Evolutionary conservation across 1,140 invertebrate species (phyloP).

Genomic region (Diachasmimorpha longicaudata): DNA sequence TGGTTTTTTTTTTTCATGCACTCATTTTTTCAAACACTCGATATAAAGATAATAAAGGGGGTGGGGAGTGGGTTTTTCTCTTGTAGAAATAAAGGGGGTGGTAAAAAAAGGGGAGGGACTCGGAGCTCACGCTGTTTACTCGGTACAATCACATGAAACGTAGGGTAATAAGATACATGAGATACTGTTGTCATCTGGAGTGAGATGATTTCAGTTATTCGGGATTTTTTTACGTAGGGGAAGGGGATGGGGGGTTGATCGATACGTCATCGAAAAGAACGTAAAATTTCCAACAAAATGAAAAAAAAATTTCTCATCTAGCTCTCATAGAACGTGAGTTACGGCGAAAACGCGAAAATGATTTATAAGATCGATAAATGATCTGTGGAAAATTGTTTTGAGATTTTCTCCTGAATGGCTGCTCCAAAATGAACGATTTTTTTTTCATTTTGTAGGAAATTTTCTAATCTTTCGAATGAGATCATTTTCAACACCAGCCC

Average conservation of each 20-base stretch:
- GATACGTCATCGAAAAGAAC: not conserved
- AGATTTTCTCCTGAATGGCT: not conserved
- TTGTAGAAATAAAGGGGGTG: not conserved
- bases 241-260: too few species aligned
- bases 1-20: constrained; percentile 2
- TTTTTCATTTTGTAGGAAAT: not conserved
- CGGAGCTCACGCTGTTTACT: constrained; percentile 1
- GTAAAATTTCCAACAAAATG: not conserved
- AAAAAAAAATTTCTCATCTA: not conserved
- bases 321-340: not conserved
- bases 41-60: constrained; percentile 27
- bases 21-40: constrained; percentile 9
- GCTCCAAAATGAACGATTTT: not conserved
- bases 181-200: not conserved
- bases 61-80: not conserved
- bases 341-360: not conserved
- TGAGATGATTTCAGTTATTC: not conserved
- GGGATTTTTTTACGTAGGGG: not conserved
- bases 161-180: not conserved
- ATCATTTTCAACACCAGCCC: too few species aligned
- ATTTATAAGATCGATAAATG: not conserved
- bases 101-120: not conserved
- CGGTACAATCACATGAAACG: constrained; percentile 1
- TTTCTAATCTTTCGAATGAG: not conserved
- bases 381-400: not conserved